Conservation (phyloP, 2,888 invertebrate species). For the Agrotis clavis region DNA sequence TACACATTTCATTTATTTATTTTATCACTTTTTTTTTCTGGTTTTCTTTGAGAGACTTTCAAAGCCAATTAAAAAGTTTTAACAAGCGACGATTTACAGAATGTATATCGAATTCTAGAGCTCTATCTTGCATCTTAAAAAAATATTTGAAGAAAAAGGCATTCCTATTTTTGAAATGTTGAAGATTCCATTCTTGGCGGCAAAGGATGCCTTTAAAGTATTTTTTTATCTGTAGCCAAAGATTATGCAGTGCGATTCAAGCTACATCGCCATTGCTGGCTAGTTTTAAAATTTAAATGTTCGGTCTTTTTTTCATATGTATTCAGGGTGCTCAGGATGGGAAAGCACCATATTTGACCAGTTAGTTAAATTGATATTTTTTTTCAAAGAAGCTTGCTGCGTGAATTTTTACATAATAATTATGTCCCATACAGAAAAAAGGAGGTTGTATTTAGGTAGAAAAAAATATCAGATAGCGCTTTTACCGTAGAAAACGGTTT, state of each 20-base stretch:
- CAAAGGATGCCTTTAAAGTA: constrained; percentile 38
- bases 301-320: neutral
- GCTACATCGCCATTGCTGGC: constrained; percentile 24
- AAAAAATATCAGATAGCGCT: neutral
- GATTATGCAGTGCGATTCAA: constrained; percentile 50
- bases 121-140: constrained; percentile 32
- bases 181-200: constrained; percentile 58
- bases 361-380: no score
- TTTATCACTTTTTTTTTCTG: constrained; percentile 9
- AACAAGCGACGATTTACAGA: constrained; percentile 15
- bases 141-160: constrained; percentile 28
- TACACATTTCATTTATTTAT: constrained; percentile 13
- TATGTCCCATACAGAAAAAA: no score
- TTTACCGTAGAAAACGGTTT: no score
- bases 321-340: constrained; percentile 7
- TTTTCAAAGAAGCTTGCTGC: no score
- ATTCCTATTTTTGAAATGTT: constrained; percentile 55
- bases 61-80: constrained; percentile 33
- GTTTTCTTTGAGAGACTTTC: neutral
- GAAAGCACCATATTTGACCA: no score
- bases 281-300: constrained; percentile 59
- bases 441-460: neutral
- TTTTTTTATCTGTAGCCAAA: constrained; percentile 56
- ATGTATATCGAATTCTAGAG: constrained; percentile 24
- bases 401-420: no score